Conservation (phyloP, 2,113 vertebrate species). For the Mus pahari region DNA sequence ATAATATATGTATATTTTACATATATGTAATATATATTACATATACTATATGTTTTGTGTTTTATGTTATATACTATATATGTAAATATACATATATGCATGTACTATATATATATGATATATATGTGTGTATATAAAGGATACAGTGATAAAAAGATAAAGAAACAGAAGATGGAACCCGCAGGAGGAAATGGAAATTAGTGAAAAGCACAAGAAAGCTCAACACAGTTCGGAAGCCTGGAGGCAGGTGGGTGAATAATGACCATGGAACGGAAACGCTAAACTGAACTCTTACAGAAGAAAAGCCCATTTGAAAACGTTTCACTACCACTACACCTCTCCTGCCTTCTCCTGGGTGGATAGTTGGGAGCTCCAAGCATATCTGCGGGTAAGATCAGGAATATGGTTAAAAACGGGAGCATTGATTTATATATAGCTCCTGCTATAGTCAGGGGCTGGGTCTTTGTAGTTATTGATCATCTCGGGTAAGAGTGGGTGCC, state of each 20-base stretch:
- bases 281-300: neutral
- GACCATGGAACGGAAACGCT: neutral
- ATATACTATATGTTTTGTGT: too few relatives aligned
- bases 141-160: neutral
- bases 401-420: neutral
- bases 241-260: neutral
- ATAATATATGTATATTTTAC: neutral
- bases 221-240: neutral
- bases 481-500: neutral
- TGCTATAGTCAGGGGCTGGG: too few relatives aligned
- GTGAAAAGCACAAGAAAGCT: slow-evolving; percentile 16
- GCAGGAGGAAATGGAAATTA: neutral
- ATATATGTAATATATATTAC: too few relatives aligned
- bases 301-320: neutral
- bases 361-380: neutral
- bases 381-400: neutral
- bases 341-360: neutral
- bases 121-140: neutral
- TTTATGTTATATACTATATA: too few relatives aligned
- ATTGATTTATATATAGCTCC: neutral
- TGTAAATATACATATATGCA: too few relatives aligned
- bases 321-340: neutral
- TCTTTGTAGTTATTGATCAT: too few relatives aligned
- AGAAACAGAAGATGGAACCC: neutral
- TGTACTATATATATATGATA: too few relatives aligned